Evolutionary conservation across 1,140 invertebrate genomes (phyloP).

Genomic region (Pseudomyrmex cubaensis): DNA sequence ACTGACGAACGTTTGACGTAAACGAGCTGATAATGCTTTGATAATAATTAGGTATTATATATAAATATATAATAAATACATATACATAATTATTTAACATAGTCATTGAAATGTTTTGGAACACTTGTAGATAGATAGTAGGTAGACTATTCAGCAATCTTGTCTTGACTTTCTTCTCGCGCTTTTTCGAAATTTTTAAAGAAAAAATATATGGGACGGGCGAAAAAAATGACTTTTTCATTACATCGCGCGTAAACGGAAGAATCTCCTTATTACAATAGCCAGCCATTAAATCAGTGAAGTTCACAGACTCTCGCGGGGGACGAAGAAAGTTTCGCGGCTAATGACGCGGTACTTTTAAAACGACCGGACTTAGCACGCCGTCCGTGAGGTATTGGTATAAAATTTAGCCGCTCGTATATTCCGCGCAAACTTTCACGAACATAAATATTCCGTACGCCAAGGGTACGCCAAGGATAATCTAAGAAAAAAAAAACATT

Average conservation of each 20-base stretch:
- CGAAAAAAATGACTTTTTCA: conserved; percentile 18
- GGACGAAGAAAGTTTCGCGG: conserved; percentile 63
- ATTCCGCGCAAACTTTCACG: conserved; percentile 33
- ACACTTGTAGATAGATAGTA: no score
- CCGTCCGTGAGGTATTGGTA: conserved; percentile 40
- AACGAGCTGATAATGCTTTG: no score
- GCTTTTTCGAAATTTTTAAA: conserved; percentile 9
- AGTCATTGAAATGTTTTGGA: no score
- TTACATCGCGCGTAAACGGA: not conserved
- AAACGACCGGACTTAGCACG: conserved; percentile 62
- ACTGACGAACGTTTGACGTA: no score
- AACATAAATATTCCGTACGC: conserved; percentile 56
- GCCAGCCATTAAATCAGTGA: conserved; percentile 69
- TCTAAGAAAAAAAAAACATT: not conserved
- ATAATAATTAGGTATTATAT: no score
- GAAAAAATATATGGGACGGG: not conserved
- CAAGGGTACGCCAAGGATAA: conserved; percentile 39
- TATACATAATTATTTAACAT: no score
- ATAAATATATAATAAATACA: no score
- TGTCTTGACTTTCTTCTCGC: not conserved
- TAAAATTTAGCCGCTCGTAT: conserved; percentile 49
- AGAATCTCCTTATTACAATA: conserved; percentile 63
- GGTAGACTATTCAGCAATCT: no score
- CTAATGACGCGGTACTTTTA: conserved; percentile 71
- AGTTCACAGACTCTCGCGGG: conserved; percentile 57